phyloP scores from a whole-genome alignment of 1,140 invertebrate species.

The Brachionus manjavacas region DNA sequence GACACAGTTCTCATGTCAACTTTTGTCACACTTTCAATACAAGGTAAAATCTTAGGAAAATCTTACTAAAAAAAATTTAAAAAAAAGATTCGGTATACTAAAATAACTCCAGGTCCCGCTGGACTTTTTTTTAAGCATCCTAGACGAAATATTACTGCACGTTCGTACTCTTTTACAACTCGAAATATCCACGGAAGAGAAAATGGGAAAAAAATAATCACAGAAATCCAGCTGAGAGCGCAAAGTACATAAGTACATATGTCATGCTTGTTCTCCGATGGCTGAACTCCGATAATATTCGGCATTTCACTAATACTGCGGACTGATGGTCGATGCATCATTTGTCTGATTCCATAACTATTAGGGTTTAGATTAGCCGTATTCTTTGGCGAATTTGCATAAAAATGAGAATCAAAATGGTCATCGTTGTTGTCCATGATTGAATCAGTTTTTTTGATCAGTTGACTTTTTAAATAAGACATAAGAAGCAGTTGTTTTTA shows the following conservation, averaged over 20 bases:
- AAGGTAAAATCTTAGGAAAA: constrained; percentile 39
- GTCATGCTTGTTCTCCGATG: not conserved
- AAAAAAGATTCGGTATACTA: constrained; percentile 7
- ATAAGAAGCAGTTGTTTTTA: not conserved
- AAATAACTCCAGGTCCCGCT: constrained; percentile 43
- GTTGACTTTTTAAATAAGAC: not conserved
- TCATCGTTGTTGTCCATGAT: not conserved
- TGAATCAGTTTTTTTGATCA: not conserved
- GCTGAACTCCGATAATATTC: constrained; percentile 16
- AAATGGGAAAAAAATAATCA: constrained; percentile 31
- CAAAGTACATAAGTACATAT: constrained; percentile 16
- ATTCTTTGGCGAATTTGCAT: not conserved
- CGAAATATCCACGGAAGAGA: constrained; percentile 20
- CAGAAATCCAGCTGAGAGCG: not conserved
- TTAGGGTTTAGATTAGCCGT: not conserved
- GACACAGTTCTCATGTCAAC: constrained; percentile 45
- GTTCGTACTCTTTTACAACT: constrained; percentile 36
- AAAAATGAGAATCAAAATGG: not conserved
- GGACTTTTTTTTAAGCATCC: constrained; percentile 36
- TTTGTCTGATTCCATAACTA: not conserved
- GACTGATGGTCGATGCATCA: constrained; percentile 34
- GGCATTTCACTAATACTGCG: constrained; percentile 36
- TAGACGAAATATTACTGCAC: constrained; percentile 38
- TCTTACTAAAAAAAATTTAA: not conserved
- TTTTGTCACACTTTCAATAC: constrained; percentile 40